Percentiles rank a stretch among this genome's conserved stretches.
Conservation (phyloP, 2,113 vertebrate species). For the Bubalus kerabau region DNA sequence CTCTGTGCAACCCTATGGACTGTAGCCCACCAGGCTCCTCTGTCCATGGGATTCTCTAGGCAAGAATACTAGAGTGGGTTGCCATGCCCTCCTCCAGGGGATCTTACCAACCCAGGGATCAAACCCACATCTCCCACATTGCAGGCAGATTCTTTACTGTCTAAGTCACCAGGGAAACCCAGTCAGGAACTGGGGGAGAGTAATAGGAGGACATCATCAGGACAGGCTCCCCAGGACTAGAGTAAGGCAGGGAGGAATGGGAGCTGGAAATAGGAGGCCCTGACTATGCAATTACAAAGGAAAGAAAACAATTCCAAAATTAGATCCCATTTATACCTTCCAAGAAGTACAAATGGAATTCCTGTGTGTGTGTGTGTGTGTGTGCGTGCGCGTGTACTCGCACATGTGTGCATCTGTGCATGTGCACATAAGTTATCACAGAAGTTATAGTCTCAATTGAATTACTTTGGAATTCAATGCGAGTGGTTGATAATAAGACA, state of each 20-base stretch:
- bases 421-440: accelerated
- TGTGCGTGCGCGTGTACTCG: accelerated
- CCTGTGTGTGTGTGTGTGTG: not conserved
- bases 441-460: not conserved
- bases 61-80: not conserved
- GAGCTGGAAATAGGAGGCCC: not conserved
- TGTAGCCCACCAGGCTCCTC: not conserved
- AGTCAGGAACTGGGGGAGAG: not conserved
- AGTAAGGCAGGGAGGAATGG: not conserved
- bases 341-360: not conserved
- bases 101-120: not conserved
- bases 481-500: not conserved
- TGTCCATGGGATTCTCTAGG: not conserved
- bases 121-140: not conserved
- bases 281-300: not conserved
- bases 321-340: not conserved
- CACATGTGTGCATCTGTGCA: not conserved
- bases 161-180: not conserved
- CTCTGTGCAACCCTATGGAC: not conserved
- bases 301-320: not conserved
- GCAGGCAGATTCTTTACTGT: not conserved
- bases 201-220: not conserved
- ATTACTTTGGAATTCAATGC: not conserved
- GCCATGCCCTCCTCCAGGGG: not conserved
- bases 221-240: not conserved